phyloP scores from a whole-genome alignment of 2,888 invertebrate genomes.

The Julus scanicus region DNA sequence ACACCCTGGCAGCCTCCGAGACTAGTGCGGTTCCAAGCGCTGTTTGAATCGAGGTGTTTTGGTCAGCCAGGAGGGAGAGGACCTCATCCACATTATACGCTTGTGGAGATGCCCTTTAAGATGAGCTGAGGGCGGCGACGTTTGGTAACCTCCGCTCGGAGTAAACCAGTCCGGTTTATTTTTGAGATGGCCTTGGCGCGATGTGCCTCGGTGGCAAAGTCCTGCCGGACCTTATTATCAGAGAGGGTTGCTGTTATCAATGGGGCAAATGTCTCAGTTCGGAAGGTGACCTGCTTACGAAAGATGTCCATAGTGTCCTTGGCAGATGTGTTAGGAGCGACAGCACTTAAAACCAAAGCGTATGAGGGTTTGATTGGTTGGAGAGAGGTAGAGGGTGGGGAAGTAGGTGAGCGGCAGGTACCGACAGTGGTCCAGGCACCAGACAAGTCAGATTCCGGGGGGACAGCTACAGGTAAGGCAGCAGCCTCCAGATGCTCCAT shows the following conservation, averaged over 20 bases:
- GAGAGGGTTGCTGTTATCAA: background rate
- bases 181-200: background rate
- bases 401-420: too few species aligned
- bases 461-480: too few species aligned
- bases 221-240: background rate
- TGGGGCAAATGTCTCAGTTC: too few species aligned
- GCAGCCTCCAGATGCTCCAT: too few species aligned
- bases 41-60: background rate
- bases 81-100: background rate
- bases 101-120: background rate
- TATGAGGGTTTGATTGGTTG: too few species aligned
- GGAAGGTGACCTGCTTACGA: too few species aligned
- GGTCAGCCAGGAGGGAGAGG: background rate
- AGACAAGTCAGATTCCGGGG: too few species aligned
- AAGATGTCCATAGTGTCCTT: too few species aligned
- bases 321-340: too few species aligned
- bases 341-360: too few species aligned
- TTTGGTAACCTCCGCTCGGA: background rate
- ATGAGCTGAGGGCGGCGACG: background rate
- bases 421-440: too few species aligned
- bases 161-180: background rate
- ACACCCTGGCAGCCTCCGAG: background rate
- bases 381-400: too few species aligned
- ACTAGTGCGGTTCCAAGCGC: background rate
- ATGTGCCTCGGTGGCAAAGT: background rate